phyloP scores from a whole-genome alignment of 2,113 vertebrate species.

The Xiphophorus maculatus region DNA sequence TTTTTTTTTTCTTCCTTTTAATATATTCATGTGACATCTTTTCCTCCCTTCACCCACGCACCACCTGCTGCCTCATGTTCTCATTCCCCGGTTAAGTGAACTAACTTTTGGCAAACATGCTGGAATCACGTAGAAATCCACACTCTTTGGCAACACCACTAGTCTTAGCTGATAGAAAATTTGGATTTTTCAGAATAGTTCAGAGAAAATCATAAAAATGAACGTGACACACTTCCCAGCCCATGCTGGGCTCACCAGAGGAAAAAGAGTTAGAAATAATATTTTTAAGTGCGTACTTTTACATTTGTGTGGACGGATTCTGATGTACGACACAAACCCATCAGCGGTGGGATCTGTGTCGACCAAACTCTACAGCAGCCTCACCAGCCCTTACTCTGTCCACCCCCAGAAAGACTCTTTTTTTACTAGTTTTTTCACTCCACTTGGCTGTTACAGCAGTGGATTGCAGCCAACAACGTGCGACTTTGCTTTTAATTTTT shows the following conservation, averaged over 20 bases:
- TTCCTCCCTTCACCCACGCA: neutral
- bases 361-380: neutral
- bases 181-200: neutral
- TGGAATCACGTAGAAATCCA: neutral
- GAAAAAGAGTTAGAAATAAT: neutral
- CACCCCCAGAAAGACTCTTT: neutral
- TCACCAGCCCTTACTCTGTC: neutral
- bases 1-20: neutral
- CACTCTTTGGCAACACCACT: neutral
- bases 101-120: neutral
- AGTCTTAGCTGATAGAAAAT: neutral
- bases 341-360: neutral
- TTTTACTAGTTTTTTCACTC: neutral
- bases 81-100: neutral
- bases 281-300: neutral
- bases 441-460: conserved; percentile 28
- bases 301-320: neutral
- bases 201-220: neutral
- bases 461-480: conserved; percentile 62
- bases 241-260: neutral
- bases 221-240: neutral
- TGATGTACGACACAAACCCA: conserved; percentile 7
- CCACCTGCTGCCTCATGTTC: neutral
- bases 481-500: conserved; percentile 77
- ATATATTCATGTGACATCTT: neutral